phyloP scores from a whole-genome alignment of 1,140 invertebrate genomes.

The Aplysia californica region DNA sequence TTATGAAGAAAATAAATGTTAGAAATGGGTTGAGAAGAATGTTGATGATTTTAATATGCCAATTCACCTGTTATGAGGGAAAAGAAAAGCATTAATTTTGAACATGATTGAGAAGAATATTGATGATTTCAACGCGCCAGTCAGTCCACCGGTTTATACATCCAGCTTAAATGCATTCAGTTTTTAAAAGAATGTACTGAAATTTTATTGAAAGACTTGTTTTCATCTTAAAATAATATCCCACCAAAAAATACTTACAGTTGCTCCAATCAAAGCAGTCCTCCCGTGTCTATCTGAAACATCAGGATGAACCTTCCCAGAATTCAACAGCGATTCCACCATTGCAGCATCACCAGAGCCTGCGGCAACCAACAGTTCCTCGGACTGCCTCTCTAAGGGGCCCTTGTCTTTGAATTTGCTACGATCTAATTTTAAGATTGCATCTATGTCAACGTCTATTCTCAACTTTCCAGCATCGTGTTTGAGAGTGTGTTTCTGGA shows the following conservation, averaged over 20 bases:
- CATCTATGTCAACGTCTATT: constrained; percentile 52
- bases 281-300: constrained; percentile 61
- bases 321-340: constrained; percentile 53
- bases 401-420: constrained; percentile 49
- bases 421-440: constrained; percentile 53
- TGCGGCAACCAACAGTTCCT: constrained; percentile 54
- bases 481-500: constrained; percentile 59
- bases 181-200: too few species aligned
- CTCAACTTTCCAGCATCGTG: constrained; percentile 38
- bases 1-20: not conserved
- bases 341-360: constrained; percentile 46
- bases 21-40: not conserved
- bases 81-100: too few species aligned
- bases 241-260: too few species aligned
- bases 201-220: too few species aligned
- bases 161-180: not conserved
- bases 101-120: too few species aligned
- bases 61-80: not conserved
- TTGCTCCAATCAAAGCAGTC: constrained; percentile 60
- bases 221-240: too few species aligned
- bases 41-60: too few species aligned
- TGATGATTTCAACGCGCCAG: too few species aligned
- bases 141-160: not conserved
- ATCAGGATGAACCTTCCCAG: constrained; percentile 59
- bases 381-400: constrained; percentile 54